A percentile compares a stretch with the other conserved stretches of the same genome.
These are phyloP conservation scores for Neoascia interrupta DNA, from an alignment of 2,888 invertebrate genomes.

Conservation along the genomic window DNA sequence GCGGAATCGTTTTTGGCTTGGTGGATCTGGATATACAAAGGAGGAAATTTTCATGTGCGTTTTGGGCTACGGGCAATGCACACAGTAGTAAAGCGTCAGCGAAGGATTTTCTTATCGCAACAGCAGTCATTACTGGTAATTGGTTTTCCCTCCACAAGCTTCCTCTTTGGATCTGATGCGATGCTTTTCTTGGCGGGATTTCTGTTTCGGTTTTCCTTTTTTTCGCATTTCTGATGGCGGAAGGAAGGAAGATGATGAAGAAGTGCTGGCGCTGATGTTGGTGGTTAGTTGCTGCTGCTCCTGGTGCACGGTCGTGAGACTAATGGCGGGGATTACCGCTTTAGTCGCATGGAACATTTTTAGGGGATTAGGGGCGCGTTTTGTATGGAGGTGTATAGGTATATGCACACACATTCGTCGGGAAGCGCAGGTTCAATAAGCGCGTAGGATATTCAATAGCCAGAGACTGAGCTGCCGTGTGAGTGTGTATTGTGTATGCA, in stretches of 20 bases:
- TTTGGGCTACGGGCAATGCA: conserved; percentile 52
- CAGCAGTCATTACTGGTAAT: conserved; percentile 78
- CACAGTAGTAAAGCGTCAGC: too few species aligned
- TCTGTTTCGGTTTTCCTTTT: conserved; percentile 24
- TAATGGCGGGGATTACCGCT: conserved; percentile 65
- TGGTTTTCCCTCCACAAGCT: conserved; percentile 73
- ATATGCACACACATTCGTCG: neutral
- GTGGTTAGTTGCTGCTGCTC: conserved; percentile 44
- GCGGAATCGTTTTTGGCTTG: too few species aligned
- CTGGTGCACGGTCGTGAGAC: conserved; percentile 55
- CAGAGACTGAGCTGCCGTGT: neutral
- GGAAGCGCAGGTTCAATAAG: conserved; percentile 64
- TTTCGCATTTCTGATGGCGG: conserved; percentile 22
- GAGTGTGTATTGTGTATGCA: conserved; percentile 20
- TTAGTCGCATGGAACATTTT: conserved; percentile 68
- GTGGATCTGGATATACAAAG: too few species aligned
- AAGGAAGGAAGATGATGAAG: conserved; percentile 59
- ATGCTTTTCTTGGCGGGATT: conserved; percentile 30
- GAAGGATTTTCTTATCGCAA: conserved; percentile 69
- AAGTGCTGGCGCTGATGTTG: conserved; percentile 43
- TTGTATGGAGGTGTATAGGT: conserved; percentile 15
- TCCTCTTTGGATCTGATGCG: neutral
- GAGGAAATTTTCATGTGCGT: conserved; percentile 65
- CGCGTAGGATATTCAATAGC: conserved; percentile 64
- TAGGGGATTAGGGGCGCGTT: conserved; percentile 55